These are phyloP conservation scores for Pelmatolapia mariae DNA, from an alignment of 2,113 vertebrate species.

Conservation along the genomic window DNA sequence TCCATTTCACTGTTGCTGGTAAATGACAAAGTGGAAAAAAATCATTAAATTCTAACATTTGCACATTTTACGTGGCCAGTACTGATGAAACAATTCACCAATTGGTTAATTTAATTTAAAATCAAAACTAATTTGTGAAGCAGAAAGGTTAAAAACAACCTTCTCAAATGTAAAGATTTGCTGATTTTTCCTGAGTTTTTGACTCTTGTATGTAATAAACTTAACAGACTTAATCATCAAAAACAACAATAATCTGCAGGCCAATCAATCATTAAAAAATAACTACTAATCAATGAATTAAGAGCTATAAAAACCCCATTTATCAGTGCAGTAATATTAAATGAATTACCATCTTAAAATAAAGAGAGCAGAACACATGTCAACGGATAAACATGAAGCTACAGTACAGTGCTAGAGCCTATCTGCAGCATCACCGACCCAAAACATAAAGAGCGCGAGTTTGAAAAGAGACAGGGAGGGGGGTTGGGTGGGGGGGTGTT, in stretches of 20 bases:
- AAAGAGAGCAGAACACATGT: not conserved
- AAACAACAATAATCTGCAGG: not conserved
- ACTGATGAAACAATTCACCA: not conserved
- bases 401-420: not conserved
- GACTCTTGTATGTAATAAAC: not conserved
- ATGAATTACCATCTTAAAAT: not conserved
- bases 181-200: not conserved
- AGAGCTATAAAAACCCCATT: not conserved
- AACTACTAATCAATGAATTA: not conserved
- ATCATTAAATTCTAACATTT: not conserved
- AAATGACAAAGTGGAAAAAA: not conserved
- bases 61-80: not conserved
- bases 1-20: not conserved
- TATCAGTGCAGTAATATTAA: not conserved
- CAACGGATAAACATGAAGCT: not conserved
- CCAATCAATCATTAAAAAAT: not conserved
- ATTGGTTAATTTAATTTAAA: not conserved
- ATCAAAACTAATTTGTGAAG: not conserved
- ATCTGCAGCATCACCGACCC: constrained; percentile 20
- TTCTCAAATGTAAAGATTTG: not conserved
- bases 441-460: constrained; percentile 48
- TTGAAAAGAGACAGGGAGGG: constrained; percentile 24
- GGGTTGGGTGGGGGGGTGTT: not conserved
- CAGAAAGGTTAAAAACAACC: not conserved
- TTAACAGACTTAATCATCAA: not conserved